phyloP scores from a whole-genome alignment of 2,797 vertebrate genomes.

The Otolemur crassicaudatus region DNA sequence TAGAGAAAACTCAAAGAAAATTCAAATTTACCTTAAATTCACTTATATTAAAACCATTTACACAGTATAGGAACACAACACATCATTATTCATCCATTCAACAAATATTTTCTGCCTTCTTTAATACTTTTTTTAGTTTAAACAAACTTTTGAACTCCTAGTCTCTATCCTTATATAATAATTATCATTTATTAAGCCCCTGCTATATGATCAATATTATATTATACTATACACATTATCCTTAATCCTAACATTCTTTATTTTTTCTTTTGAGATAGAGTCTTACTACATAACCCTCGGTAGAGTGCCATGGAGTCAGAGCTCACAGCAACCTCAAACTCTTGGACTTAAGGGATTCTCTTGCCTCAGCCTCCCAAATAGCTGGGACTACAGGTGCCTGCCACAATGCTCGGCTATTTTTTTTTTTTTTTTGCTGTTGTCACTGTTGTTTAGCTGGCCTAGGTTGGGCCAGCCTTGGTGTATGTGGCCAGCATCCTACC shows the following conservation, averaged over 20 bases:
- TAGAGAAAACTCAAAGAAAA: neutral
- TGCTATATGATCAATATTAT: neutral
- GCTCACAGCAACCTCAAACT: no score
- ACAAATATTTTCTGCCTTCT: neutral
- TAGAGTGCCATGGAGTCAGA: no score
- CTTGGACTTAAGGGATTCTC: no score
- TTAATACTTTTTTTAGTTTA: neutral
- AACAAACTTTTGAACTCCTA: neutral
- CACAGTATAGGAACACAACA: neutral
- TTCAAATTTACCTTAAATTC: neutral
- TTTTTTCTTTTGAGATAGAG: no score
- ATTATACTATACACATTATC: neutral
- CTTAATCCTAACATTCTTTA: neutral
- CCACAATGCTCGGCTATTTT: no score
- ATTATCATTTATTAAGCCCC: neutral
- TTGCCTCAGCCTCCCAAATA: no score
- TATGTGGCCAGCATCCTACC: no score
- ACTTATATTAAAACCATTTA: neutral
- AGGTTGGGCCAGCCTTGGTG: no score
- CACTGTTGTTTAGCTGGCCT: no score
- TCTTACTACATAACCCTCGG: no score
- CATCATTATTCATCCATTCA: neutral
- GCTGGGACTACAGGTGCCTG: no score
- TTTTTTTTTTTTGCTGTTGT: no score
- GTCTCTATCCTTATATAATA: neutral